Percentiles rank a stretch among this genome's conserved stretches.
These are phyloP conservation scores for Stercorarius parasiticus DNA, from an alignment of 2,113 vertebrate species.

Conservation along the genomic window DNA sequence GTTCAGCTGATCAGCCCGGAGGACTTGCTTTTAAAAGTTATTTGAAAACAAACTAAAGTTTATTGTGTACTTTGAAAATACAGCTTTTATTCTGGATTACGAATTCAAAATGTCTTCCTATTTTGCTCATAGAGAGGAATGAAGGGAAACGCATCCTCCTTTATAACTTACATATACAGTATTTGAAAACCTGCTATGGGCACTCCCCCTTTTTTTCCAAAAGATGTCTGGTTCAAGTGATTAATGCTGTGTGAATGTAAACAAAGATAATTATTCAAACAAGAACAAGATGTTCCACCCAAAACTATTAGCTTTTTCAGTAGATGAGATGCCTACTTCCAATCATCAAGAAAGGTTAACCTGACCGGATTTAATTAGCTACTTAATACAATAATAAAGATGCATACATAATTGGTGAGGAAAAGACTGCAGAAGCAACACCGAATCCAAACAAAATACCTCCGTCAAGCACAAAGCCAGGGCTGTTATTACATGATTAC, in stretches of 20 bases:
- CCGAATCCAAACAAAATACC: not conserved
- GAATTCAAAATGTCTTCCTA: not conserved
- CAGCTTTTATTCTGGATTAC: not conserved
- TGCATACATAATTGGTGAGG: not conserved
- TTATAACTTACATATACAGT: not conserved
- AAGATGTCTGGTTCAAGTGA: slow-evolving; percentile 3
- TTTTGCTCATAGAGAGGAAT: not conserved
- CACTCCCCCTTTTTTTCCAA: not conserved
- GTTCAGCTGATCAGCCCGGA: not conserved
- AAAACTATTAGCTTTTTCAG: not conserved
- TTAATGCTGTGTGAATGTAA: slow-evolving; percentile 38
- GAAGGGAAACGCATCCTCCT: not conserved
- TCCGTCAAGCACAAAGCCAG: slow-evolving; percentile 35
- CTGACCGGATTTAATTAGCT: slow-evolving; percentile 44
- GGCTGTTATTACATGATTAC: not conserved
- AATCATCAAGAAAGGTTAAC: slow-evolving; percentile 39
- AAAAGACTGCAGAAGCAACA: not conserved
- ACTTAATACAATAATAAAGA: slow-evolving; percentile 11
- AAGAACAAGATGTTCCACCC: slow-evolving; percentile 51
- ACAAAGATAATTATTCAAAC: slow-evolving; percentile 61
- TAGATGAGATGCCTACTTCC: not conserved
- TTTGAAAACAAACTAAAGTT: not conserved
- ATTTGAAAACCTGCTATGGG: not conserved
- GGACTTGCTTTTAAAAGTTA: not conserved
- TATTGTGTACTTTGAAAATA: not conserved